Percentiles rank a stretch among this genome's conserved stretches.
Conservation (phyloP, 2,113 vertebrate species). For the Balaeniceps rex region DNA sequence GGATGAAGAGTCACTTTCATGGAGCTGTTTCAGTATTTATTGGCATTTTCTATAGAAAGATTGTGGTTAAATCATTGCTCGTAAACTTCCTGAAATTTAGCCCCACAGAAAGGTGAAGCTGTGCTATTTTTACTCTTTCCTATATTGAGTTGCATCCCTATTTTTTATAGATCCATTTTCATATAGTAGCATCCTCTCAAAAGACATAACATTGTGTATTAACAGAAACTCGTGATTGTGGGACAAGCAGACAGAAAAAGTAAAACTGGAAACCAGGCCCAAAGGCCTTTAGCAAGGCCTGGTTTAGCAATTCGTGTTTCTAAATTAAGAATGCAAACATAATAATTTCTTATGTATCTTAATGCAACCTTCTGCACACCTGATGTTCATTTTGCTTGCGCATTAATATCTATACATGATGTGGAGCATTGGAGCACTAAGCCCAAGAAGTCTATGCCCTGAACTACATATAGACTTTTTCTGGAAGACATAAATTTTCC, state of each 20-base stretch:
- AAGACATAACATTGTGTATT: background rate
- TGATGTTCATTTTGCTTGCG: background rate
- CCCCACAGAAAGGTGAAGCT: background rate
- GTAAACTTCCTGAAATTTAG: background rate
- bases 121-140: background rate
- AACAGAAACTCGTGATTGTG: background rate
- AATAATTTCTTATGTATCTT: background rate
- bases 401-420: background rate
- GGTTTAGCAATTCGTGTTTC: background rate
- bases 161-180: background rate
- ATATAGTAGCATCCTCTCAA: background rate
- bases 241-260: background rate
- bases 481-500: background rate
- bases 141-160: background rate
- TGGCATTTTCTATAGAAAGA: background rate
- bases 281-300: background rate
- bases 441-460: background rate
- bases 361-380: background rate
- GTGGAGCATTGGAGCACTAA: background rate
- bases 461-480: background rate
- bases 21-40: background rate
- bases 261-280: background rate
- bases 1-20: background rate
- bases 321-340: background rate
- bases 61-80: background rate